Percentiles rank a stretch among this genome's conserved stretches.
phyloP scores from a whole-genome alignment of 2,797 vertebrate genomes.

The Hephaestus fuliginosus region DNA sequence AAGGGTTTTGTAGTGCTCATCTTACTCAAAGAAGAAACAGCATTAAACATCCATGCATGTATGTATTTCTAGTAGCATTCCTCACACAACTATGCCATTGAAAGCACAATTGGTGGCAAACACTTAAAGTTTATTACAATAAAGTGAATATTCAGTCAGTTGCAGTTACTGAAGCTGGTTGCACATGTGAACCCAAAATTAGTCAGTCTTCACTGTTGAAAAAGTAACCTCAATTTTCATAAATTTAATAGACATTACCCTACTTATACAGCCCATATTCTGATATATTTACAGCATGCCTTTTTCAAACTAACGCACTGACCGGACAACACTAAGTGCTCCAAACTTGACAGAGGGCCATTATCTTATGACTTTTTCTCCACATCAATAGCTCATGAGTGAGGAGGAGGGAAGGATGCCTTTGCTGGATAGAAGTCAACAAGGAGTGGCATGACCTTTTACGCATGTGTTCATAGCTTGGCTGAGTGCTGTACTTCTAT shows the following conservation, averaged over 20 bases:
- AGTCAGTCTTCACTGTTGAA: neutral
- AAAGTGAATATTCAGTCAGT: neutral
- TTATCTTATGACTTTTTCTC: slow-evolving; percentile 13
- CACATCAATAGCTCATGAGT: slow-evolving; percentile 24
- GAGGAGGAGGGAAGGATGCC: neutral
- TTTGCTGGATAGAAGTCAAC: slow-evolving; percentile 13
- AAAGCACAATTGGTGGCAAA: neutral
- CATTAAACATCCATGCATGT: neutral
- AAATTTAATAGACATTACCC: neutral
- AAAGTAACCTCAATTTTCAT: neutral
- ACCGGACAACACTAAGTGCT: slow-evolving; percentile 19
- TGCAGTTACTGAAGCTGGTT: neutral
- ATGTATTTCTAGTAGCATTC: neutral
- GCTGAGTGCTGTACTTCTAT: neutral
- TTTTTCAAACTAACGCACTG: slow-evolving; percentile 12
- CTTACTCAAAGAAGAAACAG: neutral
- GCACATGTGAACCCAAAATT: neutral
- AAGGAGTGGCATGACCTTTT: neutral
- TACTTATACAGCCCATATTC: neutral
- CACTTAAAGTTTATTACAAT: neutral
- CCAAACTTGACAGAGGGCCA: slow-evolving; percentile 4
- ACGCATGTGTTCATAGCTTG: slow-evolving; percentile 5
- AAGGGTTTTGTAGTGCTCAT: neutral
- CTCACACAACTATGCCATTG: neutral
- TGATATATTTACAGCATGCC: neutral